Conservation (phyloP, 2,797 vertebrate species). For the Premnoplex brunnescens region DNA sequence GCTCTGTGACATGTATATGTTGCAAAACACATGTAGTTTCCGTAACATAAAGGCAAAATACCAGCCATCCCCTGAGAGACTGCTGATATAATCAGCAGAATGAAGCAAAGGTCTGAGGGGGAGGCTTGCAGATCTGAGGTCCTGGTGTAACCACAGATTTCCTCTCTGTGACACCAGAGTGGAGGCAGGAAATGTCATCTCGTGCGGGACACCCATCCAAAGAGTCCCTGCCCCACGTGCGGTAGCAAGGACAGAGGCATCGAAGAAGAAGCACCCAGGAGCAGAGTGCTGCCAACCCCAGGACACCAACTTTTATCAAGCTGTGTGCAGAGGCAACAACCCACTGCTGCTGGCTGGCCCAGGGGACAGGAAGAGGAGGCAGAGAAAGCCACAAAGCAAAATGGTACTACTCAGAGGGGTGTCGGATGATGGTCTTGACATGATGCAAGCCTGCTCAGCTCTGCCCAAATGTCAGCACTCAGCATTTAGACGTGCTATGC, state of each 20-base stretch:
- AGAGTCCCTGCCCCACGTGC: not conserved
- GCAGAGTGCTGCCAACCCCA: not conserved
- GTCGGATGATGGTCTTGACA: not conserved
- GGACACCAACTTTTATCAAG: not conserved
- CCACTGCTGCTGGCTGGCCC: not conserved
- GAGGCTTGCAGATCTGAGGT: not conserved
- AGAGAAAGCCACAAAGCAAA: slow-evolving; percentile 18
- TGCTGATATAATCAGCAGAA: not conserved
- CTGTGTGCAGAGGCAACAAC: not conserved
- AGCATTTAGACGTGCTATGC: rapidly evolving
- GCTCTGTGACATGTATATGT: not conserved
- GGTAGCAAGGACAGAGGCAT: not conserved
- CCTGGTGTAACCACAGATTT: not conserved
- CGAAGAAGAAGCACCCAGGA: not conserved
- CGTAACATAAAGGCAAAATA: not conserved
- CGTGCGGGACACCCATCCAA: rapidly evolving
- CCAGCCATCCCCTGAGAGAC: not conserved
- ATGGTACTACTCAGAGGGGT: not conserved
- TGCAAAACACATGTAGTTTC: not conserved
- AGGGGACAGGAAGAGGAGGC: not conserved
- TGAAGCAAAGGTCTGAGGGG: not conserved
- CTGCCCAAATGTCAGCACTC: not conserved
- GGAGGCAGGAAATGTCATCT: not conserved
- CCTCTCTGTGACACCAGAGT: not conserved
- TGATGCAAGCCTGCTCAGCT: not conserved